Base-by-base conservation (phyloP, 2,797 vertebrate species). In the Alcedo atthis region DNA sequence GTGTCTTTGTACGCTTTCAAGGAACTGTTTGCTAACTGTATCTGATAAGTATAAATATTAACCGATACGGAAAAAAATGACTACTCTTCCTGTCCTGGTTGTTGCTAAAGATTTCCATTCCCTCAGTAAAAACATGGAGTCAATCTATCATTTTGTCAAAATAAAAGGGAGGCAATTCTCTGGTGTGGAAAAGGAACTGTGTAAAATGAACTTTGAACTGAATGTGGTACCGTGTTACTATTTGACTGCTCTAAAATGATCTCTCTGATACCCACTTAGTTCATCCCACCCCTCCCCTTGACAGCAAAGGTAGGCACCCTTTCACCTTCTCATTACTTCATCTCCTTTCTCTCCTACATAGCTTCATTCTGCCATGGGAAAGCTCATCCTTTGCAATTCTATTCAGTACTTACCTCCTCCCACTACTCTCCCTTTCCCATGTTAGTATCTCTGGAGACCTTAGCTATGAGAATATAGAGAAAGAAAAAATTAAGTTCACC, bases 61-160 rank as follows among this genome's bases (percentile, higher is more conserved):
- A 79, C 21, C 15, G 71, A 64, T 70, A 76, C 1, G 32, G 66
- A 76, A 83, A 75, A 86, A 86, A 67, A 77, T 49, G 5, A 74
- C 75, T 54, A 45, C 15, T 54, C 55, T 92, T 93, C 85, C 84
- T 63, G 33, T 35, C 45, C 57, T 70, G 57, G 15, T 32, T 54
- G 16, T 64, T 70, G 57, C 57, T 57, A 74, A 83, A 70, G 58
- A 63, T 33, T 89, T 94, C 78, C 64, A 82, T 35, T 94, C 48
- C 45, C 35, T 85, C 68, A 53, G 28, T 30, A 58, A 76, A 71
- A 45, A 24, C 26, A 57, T 1, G 14, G 43, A 74, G 54, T 13
- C 14, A 6, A 43, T 82, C 74, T 49, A 64, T 15, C 37, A 42
- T 71, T n/a, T 28, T 82, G 53, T 51, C 10, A 77, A 59, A 89